Percentiles rank a stretch among this genome's conserved stretches.
Evolutionary conservation across 1,140 invertebrate genomes (phyloP).

Genomic region (Caenorhabditis briggsae): DNA sequence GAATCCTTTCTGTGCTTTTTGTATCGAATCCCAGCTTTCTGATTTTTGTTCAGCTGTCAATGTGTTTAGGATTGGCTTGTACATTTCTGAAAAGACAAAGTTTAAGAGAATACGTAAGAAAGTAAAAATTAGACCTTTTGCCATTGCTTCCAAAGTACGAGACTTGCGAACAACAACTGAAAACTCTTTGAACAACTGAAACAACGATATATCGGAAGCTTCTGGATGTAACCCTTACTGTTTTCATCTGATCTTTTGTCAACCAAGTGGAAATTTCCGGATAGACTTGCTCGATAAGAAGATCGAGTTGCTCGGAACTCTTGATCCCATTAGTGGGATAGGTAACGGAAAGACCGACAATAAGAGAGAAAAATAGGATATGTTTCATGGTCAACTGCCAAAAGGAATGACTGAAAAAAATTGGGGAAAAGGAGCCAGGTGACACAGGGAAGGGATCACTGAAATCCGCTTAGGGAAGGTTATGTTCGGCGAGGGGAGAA

Average conservation of each 20-base stretch:
- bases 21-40: slow-evolving; percentile 46
- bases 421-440: background rate
- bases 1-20: slow-evolving; percentile 14
- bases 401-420: background rate
- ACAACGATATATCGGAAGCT: background rate
- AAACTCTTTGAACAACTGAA: slow-evolving; percentile 19
- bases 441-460: slow-evolving; percentile 12
- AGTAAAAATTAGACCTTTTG: slow-evolving; percentile 16
- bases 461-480: slow-evolving; percentile 4
- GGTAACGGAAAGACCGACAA: background rate
- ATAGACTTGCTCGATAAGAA: slow-evolving; percentile 25
- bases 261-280: slow-evolving; percentile 21
- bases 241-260: slow-evolving; percentile 7
- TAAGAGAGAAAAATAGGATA: background rate
- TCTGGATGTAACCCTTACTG: background rate
- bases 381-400: slow-evolving; percentile 13
- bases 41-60: background rate
- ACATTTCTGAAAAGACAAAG: slow-evolving; percentile 6
- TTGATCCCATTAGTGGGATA: background rate
- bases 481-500: background rate
- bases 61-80: background rate
- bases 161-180: slow-evolving; percentile 11
- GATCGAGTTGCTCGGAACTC: slow-evolving; percentile 7
- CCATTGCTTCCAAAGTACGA: slow-evolving; percentile 31
- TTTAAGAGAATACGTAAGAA: background rate